phyloP scores from a whole-genome alignment of 2,113 vertebrate genomes.

The Myocastor coypus region DNA sequence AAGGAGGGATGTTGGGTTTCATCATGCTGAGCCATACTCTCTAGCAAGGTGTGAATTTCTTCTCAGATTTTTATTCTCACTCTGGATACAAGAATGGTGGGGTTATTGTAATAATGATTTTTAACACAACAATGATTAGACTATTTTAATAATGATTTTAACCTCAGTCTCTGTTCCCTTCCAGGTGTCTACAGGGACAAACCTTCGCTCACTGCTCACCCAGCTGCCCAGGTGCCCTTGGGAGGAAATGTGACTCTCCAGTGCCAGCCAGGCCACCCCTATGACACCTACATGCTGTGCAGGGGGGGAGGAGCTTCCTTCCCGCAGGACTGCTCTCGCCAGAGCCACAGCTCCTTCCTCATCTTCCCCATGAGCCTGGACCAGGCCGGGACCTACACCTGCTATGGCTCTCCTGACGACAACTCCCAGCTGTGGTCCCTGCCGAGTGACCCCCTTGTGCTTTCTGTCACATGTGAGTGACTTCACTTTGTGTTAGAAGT shows the following conservation, averaged over 20 bases:
- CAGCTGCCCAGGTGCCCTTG: not conserved
- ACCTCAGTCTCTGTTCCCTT: not conserved
- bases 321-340: not conserved
- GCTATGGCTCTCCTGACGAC: fast-evolving
- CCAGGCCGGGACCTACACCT: not conserved
- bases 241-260: not conserved
- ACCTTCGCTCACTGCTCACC: not conserved
- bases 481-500: not conserved
- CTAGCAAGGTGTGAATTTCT: too few relatives aligned
- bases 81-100: not conserved
- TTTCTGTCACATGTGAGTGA: not conserved
- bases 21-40: too few relatives aligned
- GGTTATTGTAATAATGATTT: not conserved
- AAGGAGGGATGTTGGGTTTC: not conserved
- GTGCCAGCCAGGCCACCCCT: fast-evolving
- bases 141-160: not conserved
- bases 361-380: not conserved
- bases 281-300: not conserved
- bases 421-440: not conserved
- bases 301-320: not conserved
- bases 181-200: not conserved
- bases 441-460: not conserved
- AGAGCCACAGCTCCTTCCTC: not conserved
- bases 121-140: too few relatives aligned
- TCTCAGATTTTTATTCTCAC: too few relatives aligned